These are phyloP conservation scores for Cacoxenus indagator DNA, from an alignment of 2,888 invertebrate genomes.

Conservation along the genomic window DNA sequence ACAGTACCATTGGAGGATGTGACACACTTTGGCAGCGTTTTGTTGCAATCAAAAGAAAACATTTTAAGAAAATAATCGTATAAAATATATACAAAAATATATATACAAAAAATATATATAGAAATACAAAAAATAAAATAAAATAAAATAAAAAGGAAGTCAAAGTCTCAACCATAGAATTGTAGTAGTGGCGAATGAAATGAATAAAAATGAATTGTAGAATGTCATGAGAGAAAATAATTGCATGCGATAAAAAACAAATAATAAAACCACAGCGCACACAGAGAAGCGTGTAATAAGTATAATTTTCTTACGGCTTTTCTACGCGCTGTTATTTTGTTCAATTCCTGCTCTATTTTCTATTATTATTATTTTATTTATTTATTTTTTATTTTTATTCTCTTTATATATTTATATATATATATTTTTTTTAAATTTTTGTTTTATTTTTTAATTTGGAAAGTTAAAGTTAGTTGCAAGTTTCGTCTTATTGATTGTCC, in stretches of 20 bases:
- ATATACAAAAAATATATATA: not conserved
- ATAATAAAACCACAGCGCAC: not conserved
- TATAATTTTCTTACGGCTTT: not conserved
- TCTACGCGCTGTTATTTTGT: too few species aligned
- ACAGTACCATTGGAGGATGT: not conserved
- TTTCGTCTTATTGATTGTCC: conserved; percentile 59
- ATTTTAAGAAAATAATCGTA: not conserved
- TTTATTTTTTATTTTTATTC: not conserved
- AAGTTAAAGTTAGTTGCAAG: conserved; percentile 44
- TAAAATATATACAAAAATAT: not conserved
- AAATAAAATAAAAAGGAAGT: not conserved
- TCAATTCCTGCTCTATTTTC: too few species aligned
- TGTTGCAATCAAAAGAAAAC: not conserved
- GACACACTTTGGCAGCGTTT: not conserved
- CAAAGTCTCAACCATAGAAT: too few species aligned
- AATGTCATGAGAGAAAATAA: too few species aligned
- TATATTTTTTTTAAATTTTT: not conserved
- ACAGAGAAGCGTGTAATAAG: not conserved
- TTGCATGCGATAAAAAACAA: not conserved
- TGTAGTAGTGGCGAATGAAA: too few species aligned
- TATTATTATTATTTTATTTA: not conserved
- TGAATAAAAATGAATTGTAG: too few species aligned
- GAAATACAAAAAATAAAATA: not conserved
- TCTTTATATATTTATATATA: not conserved
- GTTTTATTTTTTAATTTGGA: conserved; percentile 5